phyloP scores from a whole-genome alignment of 2,113 vertebrate genomes.

The Labeo rohita region DNA sequence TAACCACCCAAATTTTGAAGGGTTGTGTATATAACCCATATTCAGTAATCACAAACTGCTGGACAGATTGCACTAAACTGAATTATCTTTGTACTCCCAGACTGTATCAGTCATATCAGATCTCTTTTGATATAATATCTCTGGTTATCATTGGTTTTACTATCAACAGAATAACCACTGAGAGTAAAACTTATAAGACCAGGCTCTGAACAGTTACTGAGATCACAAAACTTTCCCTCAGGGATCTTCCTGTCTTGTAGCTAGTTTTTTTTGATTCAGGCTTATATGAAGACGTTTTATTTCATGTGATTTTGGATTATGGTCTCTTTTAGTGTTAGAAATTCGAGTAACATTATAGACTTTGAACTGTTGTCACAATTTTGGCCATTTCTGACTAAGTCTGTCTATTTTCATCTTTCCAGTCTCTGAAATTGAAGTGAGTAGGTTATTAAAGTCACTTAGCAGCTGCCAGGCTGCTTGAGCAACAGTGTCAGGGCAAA shows the following conservation, averaged over 20 bases:
- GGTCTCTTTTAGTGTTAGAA: slow-evolving; percentile 26
- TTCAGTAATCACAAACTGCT: neutral
- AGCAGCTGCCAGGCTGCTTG: slow-evolving; percentile 49
- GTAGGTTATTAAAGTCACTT: slow-evolving; percentile 49
- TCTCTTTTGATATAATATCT: neutral
- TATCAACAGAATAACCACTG: neutral
- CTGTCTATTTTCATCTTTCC: slow-evolving; percentile 46
- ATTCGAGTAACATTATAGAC: slow-evolving; percentile 37
- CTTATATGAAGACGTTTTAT: slow-evolving; percentile 18
- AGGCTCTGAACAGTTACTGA: neutral
- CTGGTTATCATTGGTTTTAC: neutral
- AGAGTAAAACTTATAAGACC: neutral
- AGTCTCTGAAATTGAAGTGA: slow-evolving; percentile 35
- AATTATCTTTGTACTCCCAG: neutral
- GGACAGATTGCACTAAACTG: neutral
- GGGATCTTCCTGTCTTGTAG: slow-evolving; percentile 4
- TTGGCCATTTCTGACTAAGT: slow-evolving; percentile 24
- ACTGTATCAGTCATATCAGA: neutral
- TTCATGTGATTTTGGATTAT: slow-evolving; percentile 31
- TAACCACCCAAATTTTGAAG: no score
- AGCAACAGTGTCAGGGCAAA: slow-evolving; percentile 26
- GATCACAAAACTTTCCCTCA: slow-evolving; percentile 8
- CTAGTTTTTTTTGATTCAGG: neutral
- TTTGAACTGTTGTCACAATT: slow-evolving; percentile 27
- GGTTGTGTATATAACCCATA: neutral